Evolutionary conservation across 2,113 vertebrate genomes (phyloP).

Genomic region (Rissa tridactyla): DNA sequence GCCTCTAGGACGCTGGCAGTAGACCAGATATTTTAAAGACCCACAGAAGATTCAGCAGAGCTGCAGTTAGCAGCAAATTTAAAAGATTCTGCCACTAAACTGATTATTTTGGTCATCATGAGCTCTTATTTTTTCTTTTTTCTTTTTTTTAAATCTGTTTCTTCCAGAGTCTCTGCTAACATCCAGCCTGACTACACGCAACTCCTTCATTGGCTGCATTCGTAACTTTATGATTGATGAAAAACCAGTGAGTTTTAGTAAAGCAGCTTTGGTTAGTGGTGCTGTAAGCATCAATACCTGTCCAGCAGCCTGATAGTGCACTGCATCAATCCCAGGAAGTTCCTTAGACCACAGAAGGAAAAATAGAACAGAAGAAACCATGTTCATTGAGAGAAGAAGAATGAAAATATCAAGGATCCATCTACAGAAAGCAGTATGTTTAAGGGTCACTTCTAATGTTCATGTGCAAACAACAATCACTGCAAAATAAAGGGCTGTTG

Average conservation of each 20-base stretch:
- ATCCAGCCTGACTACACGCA: slow-evolving; percentile 74
- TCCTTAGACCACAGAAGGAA: slow-evolving; percentile 38
- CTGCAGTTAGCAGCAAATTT: not conserved
- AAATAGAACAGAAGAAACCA: not conserved
- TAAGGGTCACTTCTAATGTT: slow-evolving; percentile 30
- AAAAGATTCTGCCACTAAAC: not conserved
- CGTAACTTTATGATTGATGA: slow-evolving; percentile 87
- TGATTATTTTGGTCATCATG: not conserved
- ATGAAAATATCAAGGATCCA: not conserved
- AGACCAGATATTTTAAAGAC: not conserved
- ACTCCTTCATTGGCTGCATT: slow-evolving; percentile 88
- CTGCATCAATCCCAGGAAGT: not conserved
- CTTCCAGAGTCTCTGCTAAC: slow-evolving; percentile 81
- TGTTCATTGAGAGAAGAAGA: not conserved
- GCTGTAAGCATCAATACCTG: slow-evolving; percentile 88
- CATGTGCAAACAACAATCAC: not conserved
- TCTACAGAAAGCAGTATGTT: not conserved
- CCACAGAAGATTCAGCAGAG: not conserved
- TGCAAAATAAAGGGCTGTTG: slow-evolving; percentile 31
- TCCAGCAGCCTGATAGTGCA: slow-evolving; percentile 77
- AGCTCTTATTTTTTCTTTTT: not conserved
- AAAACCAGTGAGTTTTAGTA: slow-evolving; percentile 84
- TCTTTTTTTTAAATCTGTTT: not conserved
- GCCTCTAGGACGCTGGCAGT: not conserved
- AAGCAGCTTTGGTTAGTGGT: slow-evolving; percentile 86